These are phyloP conservation scores for Phocoena phocoena DNA, from an alignment of 2,113 vertebrate genomes.

Conservation along the genomic window DNA sequence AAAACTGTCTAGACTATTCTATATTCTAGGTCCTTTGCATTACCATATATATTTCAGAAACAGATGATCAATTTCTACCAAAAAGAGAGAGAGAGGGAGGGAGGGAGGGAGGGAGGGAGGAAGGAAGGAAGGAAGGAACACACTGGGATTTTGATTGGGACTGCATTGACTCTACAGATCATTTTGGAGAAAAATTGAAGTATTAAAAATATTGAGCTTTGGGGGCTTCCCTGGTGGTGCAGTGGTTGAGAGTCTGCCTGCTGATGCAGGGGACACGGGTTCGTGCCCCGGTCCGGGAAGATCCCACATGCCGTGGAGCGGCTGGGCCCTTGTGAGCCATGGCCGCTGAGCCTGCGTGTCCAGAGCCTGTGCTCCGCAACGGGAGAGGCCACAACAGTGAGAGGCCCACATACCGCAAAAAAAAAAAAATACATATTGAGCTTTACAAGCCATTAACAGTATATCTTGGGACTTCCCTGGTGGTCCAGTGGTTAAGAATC, in stretches of 20 bases:
- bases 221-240: too few species aligned
- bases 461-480: too few species aligned
- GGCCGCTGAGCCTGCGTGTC: too few species aligned
- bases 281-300: fast-evolving
- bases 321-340: too few species aligned
- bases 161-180: background rate
- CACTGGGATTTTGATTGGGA: background rate
- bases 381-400: too few species aligned
- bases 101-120: background rate
- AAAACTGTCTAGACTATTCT: background rate
- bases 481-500: too few species aligned
- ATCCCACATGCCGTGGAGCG: too few species aligned
- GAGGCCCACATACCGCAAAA: too few species aligned
- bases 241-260: too few species aligned
- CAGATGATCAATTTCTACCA: background rate
- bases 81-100: background rate
- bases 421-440: background rate
- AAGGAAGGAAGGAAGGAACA: background rate
- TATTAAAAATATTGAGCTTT: background rate
- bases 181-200: background rate
- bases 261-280: too few species aligned
- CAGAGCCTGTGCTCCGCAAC: too few species aligned
- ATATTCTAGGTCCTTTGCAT: background rate
- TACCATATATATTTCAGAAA: background rate
- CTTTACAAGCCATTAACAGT: background rate